A percentile compares a stretch with the other conserved stretches of the same genome.
These are phyloP conservation scores for Turnix velox DNA, from an alignment of 2,113 vertebrate genomes.

Conservation along the genomic window DNA sequence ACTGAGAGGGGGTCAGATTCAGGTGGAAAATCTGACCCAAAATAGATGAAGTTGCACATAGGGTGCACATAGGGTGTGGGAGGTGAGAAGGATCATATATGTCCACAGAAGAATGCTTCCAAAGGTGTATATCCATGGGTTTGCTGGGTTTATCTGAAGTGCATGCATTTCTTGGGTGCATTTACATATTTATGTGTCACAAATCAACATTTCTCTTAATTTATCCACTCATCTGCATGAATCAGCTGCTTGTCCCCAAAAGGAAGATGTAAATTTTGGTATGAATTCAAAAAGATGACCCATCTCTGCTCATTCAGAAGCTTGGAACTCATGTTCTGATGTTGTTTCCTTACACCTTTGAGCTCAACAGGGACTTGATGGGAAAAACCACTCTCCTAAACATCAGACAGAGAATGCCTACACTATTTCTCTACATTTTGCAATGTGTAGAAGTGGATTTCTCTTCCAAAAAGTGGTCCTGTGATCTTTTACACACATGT, in stretches of 20 bases:
- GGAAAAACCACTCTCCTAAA: neutral
- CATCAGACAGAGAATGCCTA: neutral
- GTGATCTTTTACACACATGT: neutral
- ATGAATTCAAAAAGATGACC: neutral
- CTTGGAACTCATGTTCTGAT: neutral
- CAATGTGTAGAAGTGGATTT: neutral
- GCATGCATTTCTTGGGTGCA: neutral
- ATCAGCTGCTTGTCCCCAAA: neutral
- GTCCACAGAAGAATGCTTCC: neutral
- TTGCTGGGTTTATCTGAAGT: too few relatives aligned
- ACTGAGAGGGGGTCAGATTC: neutral
- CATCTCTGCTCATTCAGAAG: neutral
- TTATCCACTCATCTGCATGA: neutral
- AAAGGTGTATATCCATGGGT: neutral
- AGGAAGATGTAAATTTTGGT: neutral
- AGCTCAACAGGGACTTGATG: neutral
- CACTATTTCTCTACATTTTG: neutral
- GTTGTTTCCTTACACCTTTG: neutral
- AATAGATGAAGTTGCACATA: neutral
- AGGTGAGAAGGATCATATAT: neutral
- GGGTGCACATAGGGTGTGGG: too few relatives aligned
- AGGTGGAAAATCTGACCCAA: neutral
- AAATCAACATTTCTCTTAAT: neutral
- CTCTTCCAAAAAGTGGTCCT: neutral
- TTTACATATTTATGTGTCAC: neutral